phyloP scores from a whole-genome alignment of 2,113 vertebrate genomes.

The Casuarius casuarius region DNA sequence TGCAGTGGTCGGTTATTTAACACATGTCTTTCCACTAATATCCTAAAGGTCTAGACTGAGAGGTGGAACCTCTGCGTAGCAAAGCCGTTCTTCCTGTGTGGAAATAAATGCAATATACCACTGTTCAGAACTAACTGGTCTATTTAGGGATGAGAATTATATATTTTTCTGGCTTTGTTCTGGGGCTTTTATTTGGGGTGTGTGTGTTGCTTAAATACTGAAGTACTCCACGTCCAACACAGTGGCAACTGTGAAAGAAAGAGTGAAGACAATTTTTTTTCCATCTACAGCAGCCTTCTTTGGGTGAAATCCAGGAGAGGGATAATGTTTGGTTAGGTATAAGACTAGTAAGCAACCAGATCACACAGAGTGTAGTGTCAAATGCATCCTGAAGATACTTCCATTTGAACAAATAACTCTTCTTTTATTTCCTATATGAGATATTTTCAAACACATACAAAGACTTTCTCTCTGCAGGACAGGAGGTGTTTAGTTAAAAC shows the following conservation, averaged over 20 bases:
- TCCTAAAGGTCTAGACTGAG: not conserved
- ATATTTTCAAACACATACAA: not conserved
- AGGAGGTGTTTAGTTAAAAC: not conserved
- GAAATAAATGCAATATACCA: not conserved
- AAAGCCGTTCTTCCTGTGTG: conserved; percentile 23
- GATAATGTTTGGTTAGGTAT: not conserved
- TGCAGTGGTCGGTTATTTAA: not conserved
- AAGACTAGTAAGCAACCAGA: not conserved
- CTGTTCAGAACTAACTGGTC: not conserved
- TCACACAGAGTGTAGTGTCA: not conserved
- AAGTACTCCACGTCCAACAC: not conserved
- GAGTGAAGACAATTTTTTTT: not conserved
- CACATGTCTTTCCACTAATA: conserved; percentile 31
- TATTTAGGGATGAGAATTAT: conserved; percentile 20
- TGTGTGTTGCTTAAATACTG: not conserved
- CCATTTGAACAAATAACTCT: not conserved
- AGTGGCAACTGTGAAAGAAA: not conserved
- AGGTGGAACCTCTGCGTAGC: not conserved
- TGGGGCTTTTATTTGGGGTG: not conserved
- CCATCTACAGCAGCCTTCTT: not conserved
- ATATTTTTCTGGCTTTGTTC: conserved; percentile 23
- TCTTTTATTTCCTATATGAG: not conserved
- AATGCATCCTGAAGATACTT: not conserved
- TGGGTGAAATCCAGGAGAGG: not conserved
- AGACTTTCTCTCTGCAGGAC: not conserved